A percentile compares a stretch with the other conserved stretches of the same genome.
phyloP scores from a whole-genome alignment of 2,797 vertebrate species.

The Stomatorhinus walkeri region DNA sequence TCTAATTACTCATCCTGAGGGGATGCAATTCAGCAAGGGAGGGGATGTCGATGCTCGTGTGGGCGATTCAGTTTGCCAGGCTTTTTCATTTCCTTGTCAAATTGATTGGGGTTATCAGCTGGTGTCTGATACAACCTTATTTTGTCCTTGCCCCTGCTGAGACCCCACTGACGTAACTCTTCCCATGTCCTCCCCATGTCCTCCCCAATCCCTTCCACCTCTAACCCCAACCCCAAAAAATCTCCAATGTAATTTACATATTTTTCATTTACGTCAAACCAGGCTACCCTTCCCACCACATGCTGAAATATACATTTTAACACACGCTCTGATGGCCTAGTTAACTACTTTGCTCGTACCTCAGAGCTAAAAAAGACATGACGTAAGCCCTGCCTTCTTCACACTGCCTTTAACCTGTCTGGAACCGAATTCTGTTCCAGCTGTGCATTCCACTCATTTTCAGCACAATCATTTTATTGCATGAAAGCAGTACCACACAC shows the following conservation, averaged over 20 bases:
- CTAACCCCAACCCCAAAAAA: neutral
- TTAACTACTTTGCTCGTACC: slow-evolving; percentile 1
- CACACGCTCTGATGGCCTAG: neutral
- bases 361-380: neutral
- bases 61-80: neutral
- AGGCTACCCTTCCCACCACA: neutral
- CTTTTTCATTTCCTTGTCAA: neutral
- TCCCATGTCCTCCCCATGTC: neutral
- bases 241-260: neutral
- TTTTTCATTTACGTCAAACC: neutral
- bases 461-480: neutral
- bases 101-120: neutral
- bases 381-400: neutral
- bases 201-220: neutral
- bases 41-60: neutral
- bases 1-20: slow-evolving; percentile 6
- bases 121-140: neutral
- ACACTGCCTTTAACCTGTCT: neutral
- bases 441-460: neutral
- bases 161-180: neutral
- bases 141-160: neutral
- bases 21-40: neutral
- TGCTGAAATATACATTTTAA: neutral
- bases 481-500: neutral
- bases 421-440: neutral